These are phyloP conservation scores for Oligia fasciuncula DNA, from an alignment of 2,888 invertebrate species.

Conservation along the genomic window DNA sequence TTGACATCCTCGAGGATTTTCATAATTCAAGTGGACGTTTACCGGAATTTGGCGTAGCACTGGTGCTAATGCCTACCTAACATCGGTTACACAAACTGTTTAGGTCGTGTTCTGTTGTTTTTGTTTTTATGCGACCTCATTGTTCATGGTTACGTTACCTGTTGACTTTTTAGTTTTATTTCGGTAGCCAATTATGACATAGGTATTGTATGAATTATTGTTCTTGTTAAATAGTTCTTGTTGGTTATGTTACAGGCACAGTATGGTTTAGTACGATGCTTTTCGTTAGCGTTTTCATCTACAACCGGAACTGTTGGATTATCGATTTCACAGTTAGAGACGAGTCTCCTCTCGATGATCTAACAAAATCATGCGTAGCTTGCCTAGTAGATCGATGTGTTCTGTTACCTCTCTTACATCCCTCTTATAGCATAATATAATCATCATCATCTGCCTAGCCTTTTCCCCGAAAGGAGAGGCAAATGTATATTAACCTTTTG, in stretches of 20 bases:
- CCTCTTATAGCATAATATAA: background rate
- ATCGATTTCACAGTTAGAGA: background rate
- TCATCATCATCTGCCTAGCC: too few relatives aligned
- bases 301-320: background rate
- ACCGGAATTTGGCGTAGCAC: background rate
- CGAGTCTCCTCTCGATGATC: too few relatives aligned
- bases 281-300: background rate
- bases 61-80: constrained; percentile 17
- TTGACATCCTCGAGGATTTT: constrained; percentile 41
- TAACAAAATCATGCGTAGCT: background rate
- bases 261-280: background rate
- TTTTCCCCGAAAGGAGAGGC: too few relatives aligned
- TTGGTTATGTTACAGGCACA: background rate
- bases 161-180: constrained; percentile 21
- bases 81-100: constrained; percentile 17
- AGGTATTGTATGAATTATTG: constrained; percentile 38
- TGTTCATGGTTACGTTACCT: constrained; percentile 49
- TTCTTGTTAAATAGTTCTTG: background rate
- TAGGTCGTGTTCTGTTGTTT: constrained; percentile 31
- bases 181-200: constrained; percentile 51
- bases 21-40: constrained; percentile 43
- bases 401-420: background rate
- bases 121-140: constrained; percentile 29
- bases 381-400: background rate
- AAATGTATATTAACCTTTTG: too few relatives aligned